phyloP scores from a whole-genome alignment of 1,140 invertebrate genomes.

The Sminthurides bifidus region DNA sequence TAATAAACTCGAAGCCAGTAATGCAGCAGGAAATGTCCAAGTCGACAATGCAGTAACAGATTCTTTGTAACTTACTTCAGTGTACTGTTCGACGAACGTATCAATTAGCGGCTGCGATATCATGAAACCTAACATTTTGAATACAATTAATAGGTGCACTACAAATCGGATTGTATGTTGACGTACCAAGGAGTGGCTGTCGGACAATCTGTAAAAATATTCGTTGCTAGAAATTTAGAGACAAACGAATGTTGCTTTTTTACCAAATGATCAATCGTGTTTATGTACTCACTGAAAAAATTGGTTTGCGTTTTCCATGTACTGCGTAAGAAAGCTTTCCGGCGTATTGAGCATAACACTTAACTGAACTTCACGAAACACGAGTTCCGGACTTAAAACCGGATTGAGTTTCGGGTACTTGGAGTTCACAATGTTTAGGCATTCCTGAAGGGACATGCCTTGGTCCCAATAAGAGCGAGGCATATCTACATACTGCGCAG shows the following conservation, averaged over 20 bases:
- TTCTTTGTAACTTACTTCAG: conserved; percentile 10
- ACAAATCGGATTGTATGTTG: conserved; percentile 17
- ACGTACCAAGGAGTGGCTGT: conserved; percentile 9
- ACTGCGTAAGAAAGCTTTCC: neutral
- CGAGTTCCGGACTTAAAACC: neutral
- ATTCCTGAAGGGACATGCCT: conserved; percentile 9
- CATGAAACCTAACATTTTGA: conserved; percentile 9
- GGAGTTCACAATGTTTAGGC: conserved; percentile 10
- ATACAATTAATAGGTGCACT: conserved; percentile 19
- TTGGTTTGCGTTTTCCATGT: conserved; percentile 11
- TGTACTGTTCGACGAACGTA: conserved; percentile 12
- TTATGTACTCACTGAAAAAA: conserved; percentile 8
- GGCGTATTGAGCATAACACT: conserved; percentile 13
- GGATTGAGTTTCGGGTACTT: neutral
- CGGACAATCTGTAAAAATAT: neutral
- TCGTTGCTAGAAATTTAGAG: neutral
- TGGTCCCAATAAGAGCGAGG: conserved; percentile 24
- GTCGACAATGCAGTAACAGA: neutral
- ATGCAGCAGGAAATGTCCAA: neutral
- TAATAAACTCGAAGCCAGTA: neutral
- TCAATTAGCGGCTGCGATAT: conserved; percentile 14
- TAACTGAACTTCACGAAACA: conserved; percentile 22
- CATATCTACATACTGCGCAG: conserved; percentile 1
- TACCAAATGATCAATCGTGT: neutral
- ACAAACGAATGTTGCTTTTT: neutral